Evolutionary conservation across 2,113 vertebrate genomes (phyloP).

Genomic region (Mastomys natalensis): DNA sequence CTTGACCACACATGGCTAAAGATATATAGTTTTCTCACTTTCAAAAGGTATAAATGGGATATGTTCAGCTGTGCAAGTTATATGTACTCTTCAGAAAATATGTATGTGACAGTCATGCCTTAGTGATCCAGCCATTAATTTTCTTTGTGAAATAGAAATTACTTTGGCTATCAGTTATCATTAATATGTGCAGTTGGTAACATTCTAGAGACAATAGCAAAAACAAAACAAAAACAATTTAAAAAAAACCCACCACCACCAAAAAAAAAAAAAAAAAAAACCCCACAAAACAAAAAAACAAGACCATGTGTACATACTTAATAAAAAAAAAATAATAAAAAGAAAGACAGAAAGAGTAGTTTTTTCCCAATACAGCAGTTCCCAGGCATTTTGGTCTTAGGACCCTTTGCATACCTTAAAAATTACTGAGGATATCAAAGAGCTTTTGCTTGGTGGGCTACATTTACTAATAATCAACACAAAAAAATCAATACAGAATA

Average conservation of each 20-base stretch:
- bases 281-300: no score
- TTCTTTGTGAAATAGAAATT: neutral
- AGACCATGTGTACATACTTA: neutral
- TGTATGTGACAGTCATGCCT: neutral
- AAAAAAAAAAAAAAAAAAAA: no score
- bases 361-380: neutral
- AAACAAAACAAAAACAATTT: neutral
- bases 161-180: neutral
- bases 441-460: neutral
- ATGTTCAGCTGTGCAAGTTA: neutral
- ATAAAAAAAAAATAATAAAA: neutral
- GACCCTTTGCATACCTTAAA: neutral
- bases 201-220: neutral
- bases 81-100: neutral
- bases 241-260: no score
- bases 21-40: neutral
- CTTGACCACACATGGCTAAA: neutral
- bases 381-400: neutral
- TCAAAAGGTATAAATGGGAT: neutral
- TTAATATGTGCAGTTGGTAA: neutral
- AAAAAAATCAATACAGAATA: neutral
- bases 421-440: neutral
- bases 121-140: neutral
- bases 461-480: neutral
- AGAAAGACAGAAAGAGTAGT: neutral